phyloP scores from a whole-genome alignment of 1,140 invertebrate species.

The Bombus difficillimus region DNA sequence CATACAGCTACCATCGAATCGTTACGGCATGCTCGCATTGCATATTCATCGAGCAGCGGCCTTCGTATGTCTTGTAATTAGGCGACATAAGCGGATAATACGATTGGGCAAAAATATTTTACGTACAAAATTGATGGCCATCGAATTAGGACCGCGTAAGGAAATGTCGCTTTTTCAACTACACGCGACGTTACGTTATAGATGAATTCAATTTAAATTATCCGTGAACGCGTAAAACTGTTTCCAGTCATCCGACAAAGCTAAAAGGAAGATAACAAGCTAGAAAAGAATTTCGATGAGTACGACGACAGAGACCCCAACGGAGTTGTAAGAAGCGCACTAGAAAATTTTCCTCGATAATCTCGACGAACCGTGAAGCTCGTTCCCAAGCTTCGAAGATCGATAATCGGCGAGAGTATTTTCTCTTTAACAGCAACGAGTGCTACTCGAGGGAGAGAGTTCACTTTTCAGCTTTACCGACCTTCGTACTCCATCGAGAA shows the following conservation, averaged over 20 bases:
- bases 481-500: background rate
- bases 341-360: conserved; percentile 42
- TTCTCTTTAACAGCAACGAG: conserved; percentile 49
- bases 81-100: background rate
- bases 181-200: too few relatives aligned
- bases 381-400: conserved; percentile 26
- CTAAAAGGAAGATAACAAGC: too few relatives aligned
- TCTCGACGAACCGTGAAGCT: conserved; percentile 34
- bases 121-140: too few relatives aligned
- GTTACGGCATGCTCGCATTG: background rate
- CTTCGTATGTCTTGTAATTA: background rate
- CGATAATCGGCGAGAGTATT: conserved; percentile 53
- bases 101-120: background rate
- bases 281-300: background rate
- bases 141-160: rapidly evolving
- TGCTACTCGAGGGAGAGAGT: conserved; percentile 44
- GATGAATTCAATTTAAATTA: too few relatives aligned
- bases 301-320: conserved; percentile 10
- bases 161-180: background rate
- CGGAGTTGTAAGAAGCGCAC: conserved; percentile 47
- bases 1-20: background rate
- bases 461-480: conserved; percentile 49
- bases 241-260: background rate
- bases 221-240: too few relatives aligned
- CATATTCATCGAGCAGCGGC: background rate